Conservation (phyloP, 2,113 vertebrate genomes). For the Rissa tridactyla region DNA sequence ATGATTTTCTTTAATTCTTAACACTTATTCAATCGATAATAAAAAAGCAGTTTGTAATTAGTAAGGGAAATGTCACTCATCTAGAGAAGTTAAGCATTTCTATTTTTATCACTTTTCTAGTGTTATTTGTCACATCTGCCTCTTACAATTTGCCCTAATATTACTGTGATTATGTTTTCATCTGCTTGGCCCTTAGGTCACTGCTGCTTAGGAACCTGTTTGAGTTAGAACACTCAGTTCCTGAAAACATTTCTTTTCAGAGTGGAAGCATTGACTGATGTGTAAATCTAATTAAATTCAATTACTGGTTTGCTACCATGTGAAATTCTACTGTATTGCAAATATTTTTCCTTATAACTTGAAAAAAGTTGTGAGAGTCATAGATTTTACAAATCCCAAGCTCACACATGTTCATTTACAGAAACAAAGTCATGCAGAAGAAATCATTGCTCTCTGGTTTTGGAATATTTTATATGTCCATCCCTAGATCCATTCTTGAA, state of each 20-base stretch:
- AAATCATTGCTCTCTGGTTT: conserved; percentile 38
- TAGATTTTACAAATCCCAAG: conserved; percentile 43
- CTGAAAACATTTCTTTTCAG: conserved; percentile 40
- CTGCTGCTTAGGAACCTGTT: conserved; percentile 23
- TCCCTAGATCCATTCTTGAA: conserved; percentile 46
- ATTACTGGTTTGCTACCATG: conserved; percentile 11
- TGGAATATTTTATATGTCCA: conserved; percentile 25
- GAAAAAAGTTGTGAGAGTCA: not conserved
- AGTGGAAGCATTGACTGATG: conserved; percentile 20
- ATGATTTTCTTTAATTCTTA: conserved; percentile 46
- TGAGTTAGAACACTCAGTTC: conserved; percentile 9
- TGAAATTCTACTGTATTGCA: conserved; percentile 19
- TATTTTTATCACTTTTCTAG: conserved; percentile 3
- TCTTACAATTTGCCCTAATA: conserved; percentile 30
- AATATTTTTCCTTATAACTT: conserved; percentile 43
- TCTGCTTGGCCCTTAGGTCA: conserved; percentile 3
- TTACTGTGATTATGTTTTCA: conserved; percentile 15
- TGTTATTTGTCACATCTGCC: not conserved
- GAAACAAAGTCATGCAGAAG: conserved; percentile 30
- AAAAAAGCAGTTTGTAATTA: conserved; percentile 37
- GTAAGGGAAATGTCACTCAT: conserved; percentile 11
- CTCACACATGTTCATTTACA: conserved; percentile 32
- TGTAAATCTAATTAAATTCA: conserved; percentile 45
- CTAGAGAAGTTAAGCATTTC: not conserved
- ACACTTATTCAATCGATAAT: conserved; percentile 49